These are phyloP conservation scores for Nephrotoma appendiculata DNA, from an alignment of 2,888 invertebrate species.

Conservation along the genomic window DNA sequence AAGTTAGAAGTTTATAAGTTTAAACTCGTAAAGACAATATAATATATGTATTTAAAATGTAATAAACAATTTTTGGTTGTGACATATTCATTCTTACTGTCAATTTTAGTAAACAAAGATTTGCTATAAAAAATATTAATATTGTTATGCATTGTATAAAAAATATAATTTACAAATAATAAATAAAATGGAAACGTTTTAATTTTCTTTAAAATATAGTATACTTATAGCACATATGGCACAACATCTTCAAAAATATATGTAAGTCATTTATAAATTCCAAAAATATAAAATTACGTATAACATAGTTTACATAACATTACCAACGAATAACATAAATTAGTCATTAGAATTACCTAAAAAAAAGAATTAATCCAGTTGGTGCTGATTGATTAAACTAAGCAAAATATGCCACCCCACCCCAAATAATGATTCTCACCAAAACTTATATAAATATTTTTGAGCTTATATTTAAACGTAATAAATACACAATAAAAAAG, in stretches of 20 bases:
- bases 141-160: background rate
- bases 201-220: background rate
- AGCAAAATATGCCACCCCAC: background rate
- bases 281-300: background rate
- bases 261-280: background rate
- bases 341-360: background rate
- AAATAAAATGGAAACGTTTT: background rate
- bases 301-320: background rate
- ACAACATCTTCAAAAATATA: background rate
- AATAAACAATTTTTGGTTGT: background rate
- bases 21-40: background rate
- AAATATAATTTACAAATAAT: background rate
- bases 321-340: background rate
- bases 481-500: background rate
- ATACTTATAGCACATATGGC: background rate
- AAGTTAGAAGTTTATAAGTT: background rate
- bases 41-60: background rate
- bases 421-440: background rate
- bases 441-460: background rate
- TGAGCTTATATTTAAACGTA: background rate
- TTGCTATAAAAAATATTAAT: background rate
- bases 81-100: background rate
- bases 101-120: background rate
- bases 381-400: background rate
- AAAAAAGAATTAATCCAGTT: background rate